These are phyloP conservation scores for Oryzias woworae DNA, from an alignment of 2,113 vertebrate species.

Conservation along the genomic window DNA sequence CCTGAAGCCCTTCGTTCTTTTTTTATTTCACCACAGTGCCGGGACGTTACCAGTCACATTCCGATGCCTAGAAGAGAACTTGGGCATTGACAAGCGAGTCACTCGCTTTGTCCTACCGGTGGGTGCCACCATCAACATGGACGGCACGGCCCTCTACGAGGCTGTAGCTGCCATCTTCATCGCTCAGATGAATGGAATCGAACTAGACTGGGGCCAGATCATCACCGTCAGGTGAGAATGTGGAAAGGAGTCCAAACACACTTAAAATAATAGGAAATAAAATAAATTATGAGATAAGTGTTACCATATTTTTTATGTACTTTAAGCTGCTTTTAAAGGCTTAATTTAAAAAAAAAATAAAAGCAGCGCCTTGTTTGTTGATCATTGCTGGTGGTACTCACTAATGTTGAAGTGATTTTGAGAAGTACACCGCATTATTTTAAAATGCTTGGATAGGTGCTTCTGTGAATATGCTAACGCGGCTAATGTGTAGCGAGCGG, in stretches of 20 bases:
- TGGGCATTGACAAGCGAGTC: constrained; percentile 96
- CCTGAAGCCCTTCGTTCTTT: background rate
- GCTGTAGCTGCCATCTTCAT: constrained; percentile 98
- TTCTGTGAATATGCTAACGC: too few relatives aligned
- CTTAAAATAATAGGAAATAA: too few relatives aligned
- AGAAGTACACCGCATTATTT: too few relatives aligned
- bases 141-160: constrained; percentile 97
- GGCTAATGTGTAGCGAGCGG: too few relatives aligned
- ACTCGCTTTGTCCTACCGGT: constrained; percentile 97
- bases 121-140: constrained; percentile 99
- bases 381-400: too few relatives aligned
- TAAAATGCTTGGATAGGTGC: too few relatives aligned
- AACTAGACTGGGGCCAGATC: constrained; percentile 92
- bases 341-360: too few relatives aligned
- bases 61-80: constrained; percentile 95
- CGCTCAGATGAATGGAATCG: constrained; percentile 96
- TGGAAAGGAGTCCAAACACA: background rate
- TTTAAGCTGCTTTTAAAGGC: too few relatives aligned
- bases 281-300: too few relatives aligned
- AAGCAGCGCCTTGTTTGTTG: too few relatives aligned
- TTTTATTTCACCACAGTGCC: constrained; percentile 75
- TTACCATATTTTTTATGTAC: too few relatives aligned
- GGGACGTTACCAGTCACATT: constrained; percentile 97
- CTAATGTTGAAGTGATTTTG: too few relatives aligned
- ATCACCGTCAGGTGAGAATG: constrained; percentile 89